Evolutionary conservation across 2,888 invertebrate genomes (phyloP), one percentile per base, ranked within the genome.

Genomic region (Yponomeuta sedellus): DNA sequence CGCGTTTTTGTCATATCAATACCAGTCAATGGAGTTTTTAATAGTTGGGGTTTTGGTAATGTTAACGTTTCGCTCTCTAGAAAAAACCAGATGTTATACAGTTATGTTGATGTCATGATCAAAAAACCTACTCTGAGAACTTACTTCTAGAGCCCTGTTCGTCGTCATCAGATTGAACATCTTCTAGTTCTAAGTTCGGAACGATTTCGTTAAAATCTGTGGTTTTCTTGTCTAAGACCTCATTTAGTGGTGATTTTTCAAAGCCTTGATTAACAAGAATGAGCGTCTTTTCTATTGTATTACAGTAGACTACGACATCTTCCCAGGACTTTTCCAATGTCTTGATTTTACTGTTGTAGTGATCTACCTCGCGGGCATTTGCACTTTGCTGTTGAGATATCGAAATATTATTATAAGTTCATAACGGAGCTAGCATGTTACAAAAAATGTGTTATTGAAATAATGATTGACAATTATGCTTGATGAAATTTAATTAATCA

Each of bases 191-290:
- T 58, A 82, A 70, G 62, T 77, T 75, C 34, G 71, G 65, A 4
- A 70, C 65, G 58, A 71, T 71, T 34, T 74, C 69, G 64, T 16
- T 52, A 16, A 72, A 69, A 16, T 70, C 69, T 10, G 67, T 68
- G 61, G 69, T 71, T 67, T 70, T 77, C 65, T 71, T 74, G 44
- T 69, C 67, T 20, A 70, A 25, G 28, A 70, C 69, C 22, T 70
- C 69, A 34, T 70, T 69, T 19, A 70, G 52, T 22, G 64, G 64
- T 12, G 73, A 66, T 68, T 78, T 79, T 67, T 79, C 79, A 69
- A 85, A 83, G 2, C 81, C 83, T 71, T 85, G 86, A 74, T 85
- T 91, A 8, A 88, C 69, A 28, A 84, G 72, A 20, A 89, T 70
- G 58, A 90, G 72, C 11, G 79, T 81, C 74, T 77, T 84, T 69